Base-by-base conservation (phyloP, 2,113 vertebrate species). In the Etheostoma spectabile region DNA sequence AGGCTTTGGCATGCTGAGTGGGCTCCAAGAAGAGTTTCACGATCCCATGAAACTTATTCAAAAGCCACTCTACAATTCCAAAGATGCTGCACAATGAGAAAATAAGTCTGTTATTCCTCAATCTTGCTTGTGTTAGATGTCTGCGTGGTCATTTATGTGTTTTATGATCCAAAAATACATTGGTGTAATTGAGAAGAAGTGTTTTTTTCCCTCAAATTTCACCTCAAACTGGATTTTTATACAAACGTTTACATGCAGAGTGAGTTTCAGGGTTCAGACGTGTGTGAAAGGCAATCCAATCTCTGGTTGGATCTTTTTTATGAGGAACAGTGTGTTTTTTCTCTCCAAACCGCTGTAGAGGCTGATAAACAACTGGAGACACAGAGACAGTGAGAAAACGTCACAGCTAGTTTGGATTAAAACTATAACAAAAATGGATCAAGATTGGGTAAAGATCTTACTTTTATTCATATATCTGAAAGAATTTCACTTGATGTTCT, bases 131-230 rank as follows among this genome's bases (percentile, higher is more conserved):
- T 38, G 52, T 80, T 13, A 33, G 80, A 55, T 51, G 78, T 77
- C 68, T 64, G 46, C n/a, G 10, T 10, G 33, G 13, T 65, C 56
- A 35, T 84, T 89, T 81, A 81, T 75, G 78, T 71, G 76, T 77
- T 89, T 82, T 80, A 89, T 82, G 67, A 80, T 80, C n/a, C 7
- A 64, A 45, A 78, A 82, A 82, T 62, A n/a, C 56, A 45, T 69
- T 69, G 85, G 76, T 13, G 75, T 77, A 66, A 86, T 79, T 27
- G 55, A 67, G 27, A 75, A 45, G 14, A 73, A 72, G 4, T 1
- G 0, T 53, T 65, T 74, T 72, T 19, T 4, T 61, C 38, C 38
- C 6, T 30, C 48, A 8, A 60, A 61, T 66, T 84, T 33, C 27
- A 2, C 64, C 38, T 79, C 64, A 7, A 82, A 80, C n/a, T 79